phyloP scores from a whole-genome alignment of 2,888 invertebrate genomes.

The Boloria euphrosyne region DNA sequence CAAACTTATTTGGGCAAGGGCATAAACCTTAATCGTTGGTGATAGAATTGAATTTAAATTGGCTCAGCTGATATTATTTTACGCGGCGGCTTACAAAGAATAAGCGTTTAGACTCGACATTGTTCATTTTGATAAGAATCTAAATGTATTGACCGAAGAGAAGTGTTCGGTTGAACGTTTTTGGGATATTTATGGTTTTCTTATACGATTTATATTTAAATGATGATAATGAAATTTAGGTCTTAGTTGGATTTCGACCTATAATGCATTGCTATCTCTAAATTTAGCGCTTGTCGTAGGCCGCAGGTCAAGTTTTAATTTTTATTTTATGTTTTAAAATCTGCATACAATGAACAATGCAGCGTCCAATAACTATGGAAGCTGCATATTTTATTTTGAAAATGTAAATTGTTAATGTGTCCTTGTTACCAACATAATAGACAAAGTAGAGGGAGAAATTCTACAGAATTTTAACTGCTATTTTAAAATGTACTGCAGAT shows the following conservation, averaged over 20 bases:
- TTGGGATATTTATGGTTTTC: constrained; percentile 39
- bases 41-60: constrained; percentile 43
- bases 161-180: constrained; percentile 39
- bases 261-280: constrained; percentile 17
- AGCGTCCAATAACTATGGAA: constrained; percentile 39
- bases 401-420: constrained; percentile 39
- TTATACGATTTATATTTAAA: constrained; percentile 37
- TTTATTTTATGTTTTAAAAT: constrained; percentile 40
- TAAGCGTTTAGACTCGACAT: constrained; percentile 44
- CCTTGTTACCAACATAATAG: constrained; percentile 38
- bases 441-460: constrained; percentile 25
- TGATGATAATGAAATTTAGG: constrained; percentile 36
- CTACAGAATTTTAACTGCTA: constrained; percentile 9
- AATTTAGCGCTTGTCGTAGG: constrained; percentile 24
- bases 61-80: constrained; percentile 31
- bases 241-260: constrained; percentile 27
- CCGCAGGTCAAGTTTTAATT: constrained; percentile 33
- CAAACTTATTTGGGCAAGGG: constrained; percentile 34
- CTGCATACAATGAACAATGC: constrained; percentile 45
- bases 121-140: constrained; percentile 46
- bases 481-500: constrained; percentile 1
- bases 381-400: constrained; percentile 33
- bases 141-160: constrained; percentile 43
- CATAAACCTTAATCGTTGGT: constrained; percentile 35
- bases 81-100: constrained; percentile 40